A percentile compares a stretch with the other conserved stretches of the same genome.
phyloP scores from a whole-genome alignment of 1,140 invertebrate species.

The Euwallacea fornicatus region DNA sequence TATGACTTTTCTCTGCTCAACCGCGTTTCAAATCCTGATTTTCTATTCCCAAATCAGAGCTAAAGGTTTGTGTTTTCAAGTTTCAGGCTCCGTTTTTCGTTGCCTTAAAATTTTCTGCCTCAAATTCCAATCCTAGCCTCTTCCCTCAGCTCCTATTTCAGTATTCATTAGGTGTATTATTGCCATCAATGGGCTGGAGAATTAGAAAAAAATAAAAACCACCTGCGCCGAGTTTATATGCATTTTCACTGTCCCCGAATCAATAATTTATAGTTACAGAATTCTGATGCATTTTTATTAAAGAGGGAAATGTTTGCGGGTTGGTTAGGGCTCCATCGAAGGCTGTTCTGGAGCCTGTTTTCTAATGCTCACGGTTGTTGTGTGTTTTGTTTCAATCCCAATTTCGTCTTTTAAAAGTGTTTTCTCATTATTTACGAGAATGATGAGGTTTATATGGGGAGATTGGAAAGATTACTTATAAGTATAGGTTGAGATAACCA shows the following conservation, averaged over 20 bases:
- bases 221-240: not conserved
- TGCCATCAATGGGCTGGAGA: not conserved
- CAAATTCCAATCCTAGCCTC: not conserved
- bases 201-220: not conserved
- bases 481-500: no score
- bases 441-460: no score
- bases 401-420: no score
- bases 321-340: no score
- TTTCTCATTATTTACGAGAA: no score
- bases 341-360: no score
- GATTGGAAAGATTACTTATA: no score
- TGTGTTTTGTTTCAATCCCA: no score
- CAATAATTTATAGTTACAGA: not conserved
- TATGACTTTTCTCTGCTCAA: not conserved
- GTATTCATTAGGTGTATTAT: not conserved
- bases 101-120: not conserved
- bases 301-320: no score
- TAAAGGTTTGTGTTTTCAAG: not conserved
- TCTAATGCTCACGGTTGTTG: no score
- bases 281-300: no score
- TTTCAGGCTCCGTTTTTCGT: not conserved
- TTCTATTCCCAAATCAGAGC: not conserved
- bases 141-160: not conserved
- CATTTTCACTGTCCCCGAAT: not conserved
- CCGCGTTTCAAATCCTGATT: not conserved